Conservation (phyloP, 2,888 invertebrate genomes). For the Acleris emargana region DNA sequence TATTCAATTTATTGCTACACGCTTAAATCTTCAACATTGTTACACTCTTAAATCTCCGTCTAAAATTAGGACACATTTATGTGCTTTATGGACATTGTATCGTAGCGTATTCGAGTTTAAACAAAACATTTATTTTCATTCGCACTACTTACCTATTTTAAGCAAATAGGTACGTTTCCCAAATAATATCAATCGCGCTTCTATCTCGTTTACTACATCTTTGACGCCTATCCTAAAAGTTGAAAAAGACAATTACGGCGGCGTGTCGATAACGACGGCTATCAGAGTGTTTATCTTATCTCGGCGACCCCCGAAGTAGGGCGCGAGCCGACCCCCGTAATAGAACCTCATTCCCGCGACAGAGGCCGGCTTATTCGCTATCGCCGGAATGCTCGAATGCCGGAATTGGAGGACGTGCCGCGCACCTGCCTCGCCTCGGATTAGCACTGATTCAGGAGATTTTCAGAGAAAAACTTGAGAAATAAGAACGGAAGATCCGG, state of each 20-base stretch:
- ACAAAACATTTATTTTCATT: no score
- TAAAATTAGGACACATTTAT: no score
- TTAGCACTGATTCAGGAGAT: conserved; percentile 13
- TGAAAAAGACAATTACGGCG: conserved; percentile 33
- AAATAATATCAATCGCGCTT: neutral
- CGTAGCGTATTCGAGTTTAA: no score
- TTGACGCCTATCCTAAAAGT: conserved; percentile 3
- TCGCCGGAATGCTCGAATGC: conserved; percentile 15
- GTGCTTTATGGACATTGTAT: no score
- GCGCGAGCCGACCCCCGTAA: conserved; percentile 17
- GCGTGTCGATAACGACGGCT: conserved; percentile 33
- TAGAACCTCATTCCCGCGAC: conserved; percentile 17
- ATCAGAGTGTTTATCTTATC: conserved; percentile 34
- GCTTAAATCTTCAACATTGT: no score
- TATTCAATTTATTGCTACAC: no score
- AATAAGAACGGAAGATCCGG: conserved; percentile 13
- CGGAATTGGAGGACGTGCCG: conserved; percentile 5
- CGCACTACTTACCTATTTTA: no score
- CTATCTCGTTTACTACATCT: conserved; percentile 1
- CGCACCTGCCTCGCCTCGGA: conserved; percentile 22
- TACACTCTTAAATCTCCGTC: no score
- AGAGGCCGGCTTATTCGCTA: conserved; percentile 20
- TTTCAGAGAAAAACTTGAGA: conserved; percentile 12
- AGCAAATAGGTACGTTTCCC: neutral
- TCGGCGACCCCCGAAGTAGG: conserved; percentile 32